Conservation (phyloP, 2,888 invertebrate genomes). For the Zygaena filipendulae region DNA sequence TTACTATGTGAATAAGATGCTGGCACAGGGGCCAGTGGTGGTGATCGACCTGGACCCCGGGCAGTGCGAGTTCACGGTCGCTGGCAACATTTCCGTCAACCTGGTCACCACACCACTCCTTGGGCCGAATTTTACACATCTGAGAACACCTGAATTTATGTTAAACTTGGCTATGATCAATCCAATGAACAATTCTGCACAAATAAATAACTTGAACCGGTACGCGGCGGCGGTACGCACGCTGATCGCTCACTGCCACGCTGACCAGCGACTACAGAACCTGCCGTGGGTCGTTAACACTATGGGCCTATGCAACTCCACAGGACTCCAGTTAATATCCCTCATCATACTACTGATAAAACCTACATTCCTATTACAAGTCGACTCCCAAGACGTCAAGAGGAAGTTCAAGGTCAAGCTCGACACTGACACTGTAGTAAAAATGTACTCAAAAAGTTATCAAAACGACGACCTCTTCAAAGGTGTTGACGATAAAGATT, state of each 20-base stretch:
- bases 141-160: slow-evolving; percentile 68
- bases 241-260: slow-evolving; percentile 59
- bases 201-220: too few relatives aligned
- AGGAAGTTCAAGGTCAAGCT: slow-evolving; percentile 36
- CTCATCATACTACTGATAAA: slow-evolving; percentile 65
- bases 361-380: slow-evolving; percentile 77
- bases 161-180: slow-evolving; percentile 73
- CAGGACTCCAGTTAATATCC: slow-evolving; percentile 75
- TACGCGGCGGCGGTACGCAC: slow-evolving; percentile 69
- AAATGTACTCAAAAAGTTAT: slow-evolving; percentile 23
- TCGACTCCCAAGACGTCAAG: slow-evolving; percentile 62
- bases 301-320: slow-evolving; percentile 80
- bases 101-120: slow-evolving; percentile 75
- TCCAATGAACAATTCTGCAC: slow-evolving; percentile 71
- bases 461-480: slow-evolving; percentile 28
- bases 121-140: slow-evolving; percentile 82
- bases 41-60: slow-evolving; percentile 93
- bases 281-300: slow-evolving; percentile 84
- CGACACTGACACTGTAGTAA: slow-evolving; percentile 23
- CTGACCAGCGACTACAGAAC: slow-evolving; percentile 32
- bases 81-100: slow-evolving; percentile 81
- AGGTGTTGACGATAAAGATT: slow-evolving; percentile 20
- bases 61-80: slow-evolving; percentile 88
- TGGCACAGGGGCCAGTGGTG: slow-evolving; percentile 66
- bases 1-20: slow-evolving; percentile 77